Evolutionary conservation across 2,113 vertebrate genomes (phyloP).

Genomic region (Triplophysa siluroides): DNA sequence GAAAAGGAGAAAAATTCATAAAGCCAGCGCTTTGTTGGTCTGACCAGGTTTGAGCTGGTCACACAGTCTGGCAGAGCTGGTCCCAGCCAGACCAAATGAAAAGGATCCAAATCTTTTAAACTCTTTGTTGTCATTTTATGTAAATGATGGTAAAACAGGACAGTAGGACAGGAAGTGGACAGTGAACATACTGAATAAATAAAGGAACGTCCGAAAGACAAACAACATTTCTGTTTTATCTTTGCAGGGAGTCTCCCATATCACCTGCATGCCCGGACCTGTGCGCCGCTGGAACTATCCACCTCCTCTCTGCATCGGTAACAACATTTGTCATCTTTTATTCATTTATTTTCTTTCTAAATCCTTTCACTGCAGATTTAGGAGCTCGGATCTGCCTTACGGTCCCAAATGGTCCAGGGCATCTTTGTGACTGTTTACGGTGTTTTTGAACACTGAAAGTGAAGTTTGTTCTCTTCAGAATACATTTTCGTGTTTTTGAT

Average conservation of each 20-base stretch:
- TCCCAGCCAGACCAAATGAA: no score
- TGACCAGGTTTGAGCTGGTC: no score
- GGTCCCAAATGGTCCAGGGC: background rate
- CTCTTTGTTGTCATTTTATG: no score
- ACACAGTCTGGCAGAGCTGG: no score
- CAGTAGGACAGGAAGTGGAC: slow-evolving; percentile 26
- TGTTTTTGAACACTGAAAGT: background rate
- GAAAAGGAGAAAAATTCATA: background rate
- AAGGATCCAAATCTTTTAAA: no score
- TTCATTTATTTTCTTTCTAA: background rate
- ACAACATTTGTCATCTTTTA: slow-evolving; percentile 34
- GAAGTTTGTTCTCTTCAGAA: no score
- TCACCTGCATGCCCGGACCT: slow-evolving; percentile 97
- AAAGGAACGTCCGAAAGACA: slow-evolving; percentile 16
- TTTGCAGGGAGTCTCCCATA: slow-evolving; percentile 91
- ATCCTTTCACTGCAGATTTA: slow-evolving; percentile 24
- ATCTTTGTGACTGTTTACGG: background rate
- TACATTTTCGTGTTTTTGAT: no score
- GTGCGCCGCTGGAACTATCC: slow-evolving; percentile 97
- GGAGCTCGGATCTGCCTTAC: slow-evolving; percentile 2
- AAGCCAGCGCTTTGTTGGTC: background rate
- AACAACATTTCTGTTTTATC: background rate
- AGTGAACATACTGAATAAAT: slow-evolving; percentile 15
- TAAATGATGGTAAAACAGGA: background rate
- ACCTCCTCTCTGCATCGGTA: slow-evolving; percentile 96